A percentile compares a stretch with the other conserved stretches of the same genome.
Conservation (phyloP, 2,888 invertebrate species). For the Lasioglossum pauxillum region DNA sequence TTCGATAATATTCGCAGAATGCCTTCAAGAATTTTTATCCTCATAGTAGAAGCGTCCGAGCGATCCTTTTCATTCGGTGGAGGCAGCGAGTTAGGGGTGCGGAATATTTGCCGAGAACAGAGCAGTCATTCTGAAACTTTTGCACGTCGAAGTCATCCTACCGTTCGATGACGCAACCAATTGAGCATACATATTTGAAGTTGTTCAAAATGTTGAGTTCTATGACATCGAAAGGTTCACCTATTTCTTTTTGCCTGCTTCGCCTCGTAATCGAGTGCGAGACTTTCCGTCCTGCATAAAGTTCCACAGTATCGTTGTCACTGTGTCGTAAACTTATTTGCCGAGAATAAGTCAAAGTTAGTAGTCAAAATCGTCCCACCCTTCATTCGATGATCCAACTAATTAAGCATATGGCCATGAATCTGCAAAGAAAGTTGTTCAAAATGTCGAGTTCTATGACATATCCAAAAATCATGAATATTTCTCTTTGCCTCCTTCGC, state of each 20-base stretch:
- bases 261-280: no score
- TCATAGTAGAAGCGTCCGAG: background rate
- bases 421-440: no score
- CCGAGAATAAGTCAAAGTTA: no score
- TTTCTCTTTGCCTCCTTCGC: no score
- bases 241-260: no score
- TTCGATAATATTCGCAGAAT: slow-evolving; percentile 44
- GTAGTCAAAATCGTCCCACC: background rate
- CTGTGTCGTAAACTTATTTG: no score
- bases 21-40: slow-evolving; percentile 40
- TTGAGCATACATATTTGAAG: no score
- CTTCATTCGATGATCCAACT: background rate
- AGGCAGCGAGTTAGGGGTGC: background rate
- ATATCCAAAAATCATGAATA: no score
- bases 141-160: background rate
- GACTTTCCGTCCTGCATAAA: background rate
- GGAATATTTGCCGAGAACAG: slow-evolving; percentile 4
- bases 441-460: no score
- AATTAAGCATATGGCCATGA: no score
- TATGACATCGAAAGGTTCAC: no score
- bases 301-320: background rate
- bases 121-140: slow-evolving; percentile 14
- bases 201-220: no score
- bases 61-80: background rate
- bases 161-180: background rate